These are phyloP conservation scores for Adelosebastes latens DNA, from an alignment of 2,797 vertebrate genomes.

Conservation along the genomic window DNA sequence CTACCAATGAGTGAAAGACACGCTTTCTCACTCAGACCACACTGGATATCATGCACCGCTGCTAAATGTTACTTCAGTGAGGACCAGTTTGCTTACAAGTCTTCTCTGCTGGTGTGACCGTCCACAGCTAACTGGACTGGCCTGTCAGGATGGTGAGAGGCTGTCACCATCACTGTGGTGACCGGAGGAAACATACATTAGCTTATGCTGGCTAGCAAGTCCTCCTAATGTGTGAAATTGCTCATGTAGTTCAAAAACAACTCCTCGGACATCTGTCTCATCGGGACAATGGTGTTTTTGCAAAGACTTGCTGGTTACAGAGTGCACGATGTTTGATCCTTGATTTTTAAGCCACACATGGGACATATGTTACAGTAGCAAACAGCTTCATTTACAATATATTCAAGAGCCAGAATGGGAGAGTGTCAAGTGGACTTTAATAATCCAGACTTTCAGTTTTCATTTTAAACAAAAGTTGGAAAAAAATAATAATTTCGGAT, in stretches of 20 bases:
- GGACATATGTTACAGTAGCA: background rate
- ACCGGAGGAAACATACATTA: conserved; percentile 75
- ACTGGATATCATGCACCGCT: conserved; percentile 69
- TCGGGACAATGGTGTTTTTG: background rate
- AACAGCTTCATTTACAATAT: background rate
- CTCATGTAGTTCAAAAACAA: conserved; percentile 73
- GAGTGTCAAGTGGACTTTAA: background rate
- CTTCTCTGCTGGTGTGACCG: conserved; percentile 69
- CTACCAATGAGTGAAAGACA: conserved; percentile 50
- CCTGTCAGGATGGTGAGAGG: conserved; percentile 79
- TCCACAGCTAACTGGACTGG: conserved; percentile 64
- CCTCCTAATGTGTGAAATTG: conserved; percentile 81
- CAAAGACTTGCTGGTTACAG: background rate
- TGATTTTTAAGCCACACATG: background rate
- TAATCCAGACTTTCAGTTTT: background rate
- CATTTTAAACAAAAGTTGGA: background rate
- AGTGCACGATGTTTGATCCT: background rate
- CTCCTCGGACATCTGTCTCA: conserved; percentile 33
- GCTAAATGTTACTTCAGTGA: conserved; percentile 72
- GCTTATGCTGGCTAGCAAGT: conserved; percentile 73
- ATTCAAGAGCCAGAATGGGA: background rate
- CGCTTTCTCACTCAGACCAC: conserved; percentile 64
- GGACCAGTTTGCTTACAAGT: conserved; percentile 79
- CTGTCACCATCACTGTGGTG: conserved; percentile 69
- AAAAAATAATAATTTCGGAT: fast-evolving